Conservation (phyloP, 1,140 invertebrate species). For the Atta cephalotes region DNA sequence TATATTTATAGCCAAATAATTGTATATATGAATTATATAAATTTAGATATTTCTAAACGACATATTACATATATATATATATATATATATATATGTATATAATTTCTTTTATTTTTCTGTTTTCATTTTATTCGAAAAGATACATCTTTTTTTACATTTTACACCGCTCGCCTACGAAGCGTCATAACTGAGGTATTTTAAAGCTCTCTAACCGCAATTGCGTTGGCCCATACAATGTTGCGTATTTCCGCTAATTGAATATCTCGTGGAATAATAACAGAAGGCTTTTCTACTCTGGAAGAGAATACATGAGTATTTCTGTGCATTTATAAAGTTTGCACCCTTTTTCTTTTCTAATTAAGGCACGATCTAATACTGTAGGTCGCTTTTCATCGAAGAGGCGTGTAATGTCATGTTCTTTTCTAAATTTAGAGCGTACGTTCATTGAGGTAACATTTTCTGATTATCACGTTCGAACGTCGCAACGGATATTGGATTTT, state of each 20-base stretch:
- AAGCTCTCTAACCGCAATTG: neutral
- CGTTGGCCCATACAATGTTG: conserved; percentile 11
- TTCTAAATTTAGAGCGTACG: conserved; percentile 53
- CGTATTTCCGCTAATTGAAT: conserved; percentile 28
- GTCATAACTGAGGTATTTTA: conserved; percentile 14
- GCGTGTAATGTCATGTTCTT: conserved; percentile 41
- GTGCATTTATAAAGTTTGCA: conserved; percentile 21
- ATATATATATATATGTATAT: too few relatives aligned
- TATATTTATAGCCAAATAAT: too few relatives aligned
- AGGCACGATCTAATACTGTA: conserved; percentile 39
- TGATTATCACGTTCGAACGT: conserved; percentile 53
- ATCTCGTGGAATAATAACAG: conserved; percentile 34
- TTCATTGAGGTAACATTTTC: conserved; percentile 57
- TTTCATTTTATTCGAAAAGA: neutral
- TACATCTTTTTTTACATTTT: conserved; percentile 16
- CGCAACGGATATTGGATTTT: conserved; percentile 61
- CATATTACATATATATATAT: too few relatives aligned
- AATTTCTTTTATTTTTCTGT: neutral
- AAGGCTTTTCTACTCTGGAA: conserved; percentile 17
- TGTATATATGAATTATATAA: too few relatives aligned
- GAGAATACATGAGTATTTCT: conserved; percentile 15
- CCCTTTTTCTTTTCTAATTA: conserved; percentile 44
- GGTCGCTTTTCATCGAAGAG: conserved; percentile 20
- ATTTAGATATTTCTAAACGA: too few relatives aligned
- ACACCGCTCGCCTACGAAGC: neutral